Conservation (phyloP, 2,797 vertebrate species). For the Anniella stebbinsi region DNA sequence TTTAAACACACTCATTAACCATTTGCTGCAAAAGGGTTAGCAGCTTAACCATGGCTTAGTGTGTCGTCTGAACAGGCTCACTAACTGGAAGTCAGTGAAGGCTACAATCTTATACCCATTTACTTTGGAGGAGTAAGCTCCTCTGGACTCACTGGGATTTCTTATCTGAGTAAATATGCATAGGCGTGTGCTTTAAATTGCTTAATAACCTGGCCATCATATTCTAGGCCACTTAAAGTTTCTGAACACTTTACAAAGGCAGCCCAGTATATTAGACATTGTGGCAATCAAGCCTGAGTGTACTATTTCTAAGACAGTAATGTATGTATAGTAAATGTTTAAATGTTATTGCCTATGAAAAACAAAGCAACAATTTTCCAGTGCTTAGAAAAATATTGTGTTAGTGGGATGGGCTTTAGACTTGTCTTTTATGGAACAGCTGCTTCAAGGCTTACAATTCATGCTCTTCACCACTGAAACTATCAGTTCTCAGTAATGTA, state of each 20-base stretch:
- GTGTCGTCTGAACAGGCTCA: too few species aligned
- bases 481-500: neutral
- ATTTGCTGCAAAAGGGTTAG: too few species aligned
- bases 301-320: neutral
- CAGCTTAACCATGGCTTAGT: too few species aligned
- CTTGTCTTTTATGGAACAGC: neutral
- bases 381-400: neutral
- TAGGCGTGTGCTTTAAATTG: neutral
- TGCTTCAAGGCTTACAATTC: neutral
- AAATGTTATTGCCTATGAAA: neutral
- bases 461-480: neutral
- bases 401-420: too few species aligned
- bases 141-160: neutral
- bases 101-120: neutral
- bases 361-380: neutral
- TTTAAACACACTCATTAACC: too few species aligned
- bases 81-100: neutral
- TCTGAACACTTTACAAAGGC: neutral
- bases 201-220: neutral
- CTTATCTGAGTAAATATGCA: neutral
- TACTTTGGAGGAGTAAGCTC: neutral
- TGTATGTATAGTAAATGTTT: neutral
- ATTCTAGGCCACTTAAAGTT: neutral
- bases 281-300: neutral
- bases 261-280: neutral